A percentile compares a stretch with the other conserved stretches of the same genome.
Evolutionary conservation across 2,888 invertebrate species (phyloP).

Genomic region (Diogma glabrata): DNA sequence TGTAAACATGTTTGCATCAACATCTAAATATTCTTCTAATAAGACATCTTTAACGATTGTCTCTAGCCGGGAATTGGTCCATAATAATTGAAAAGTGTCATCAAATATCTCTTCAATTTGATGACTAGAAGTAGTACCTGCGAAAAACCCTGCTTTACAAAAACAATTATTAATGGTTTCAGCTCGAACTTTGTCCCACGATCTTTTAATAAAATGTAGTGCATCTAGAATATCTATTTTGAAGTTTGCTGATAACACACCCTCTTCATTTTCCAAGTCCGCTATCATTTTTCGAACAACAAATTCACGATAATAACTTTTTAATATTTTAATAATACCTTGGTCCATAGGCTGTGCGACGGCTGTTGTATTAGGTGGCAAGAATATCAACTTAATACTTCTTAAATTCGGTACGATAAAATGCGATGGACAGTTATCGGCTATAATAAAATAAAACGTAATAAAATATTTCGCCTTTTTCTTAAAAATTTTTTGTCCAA

Average conservation of each 20-base stretch:
- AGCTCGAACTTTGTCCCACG: not conserved
- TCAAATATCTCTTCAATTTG: not conserved
- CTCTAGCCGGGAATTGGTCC: not conserved
- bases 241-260: not conserved
- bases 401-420: not conserved
- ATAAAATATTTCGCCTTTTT: no score
- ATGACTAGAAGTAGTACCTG: not conserved
- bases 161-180: not conserved
- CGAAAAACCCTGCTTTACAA: not conserved
- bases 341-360: not conserved
- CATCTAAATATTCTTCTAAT: not conserved
- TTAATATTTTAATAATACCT: not conserved
- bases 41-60: not conserved
- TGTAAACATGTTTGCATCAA: not conserved
- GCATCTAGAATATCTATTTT: not conserved
- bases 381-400: not conserved
- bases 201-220: not conserved
- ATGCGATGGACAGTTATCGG: not conserved
- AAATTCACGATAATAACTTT: not conserved
- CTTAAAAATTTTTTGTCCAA: no score
- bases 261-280: not conserved
- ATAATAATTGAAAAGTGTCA: not conserved
- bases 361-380: not conserved
- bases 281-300: not conserved
- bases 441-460: no score